These are phyloP conservation scores for Neofelis nebulosa DNA, from an alignment of 2,113 vertebrate species.

Conservation along the genomic window DNA sequence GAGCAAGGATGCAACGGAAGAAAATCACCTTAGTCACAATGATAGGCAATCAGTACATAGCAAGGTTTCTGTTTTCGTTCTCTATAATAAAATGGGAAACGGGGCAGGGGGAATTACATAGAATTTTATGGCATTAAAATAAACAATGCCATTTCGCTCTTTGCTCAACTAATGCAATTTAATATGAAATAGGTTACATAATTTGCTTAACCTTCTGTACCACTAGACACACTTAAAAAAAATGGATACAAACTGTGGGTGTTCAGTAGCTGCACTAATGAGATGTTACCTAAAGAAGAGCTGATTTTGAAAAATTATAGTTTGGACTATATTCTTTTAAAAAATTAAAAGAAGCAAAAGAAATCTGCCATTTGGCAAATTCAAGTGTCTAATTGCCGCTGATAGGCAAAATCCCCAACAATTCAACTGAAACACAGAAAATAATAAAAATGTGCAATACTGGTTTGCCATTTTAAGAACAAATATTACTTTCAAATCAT, in stretches of 20 bases:
- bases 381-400: background rate
- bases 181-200: background rate
- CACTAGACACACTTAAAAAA: background rate
- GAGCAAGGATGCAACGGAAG: background rate
- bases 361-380: constrained; percentile 19
- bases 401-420: constrained; percentile 18
- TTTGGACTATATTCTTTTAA: background rate
- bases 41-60: background rate
- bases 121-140: background rate
- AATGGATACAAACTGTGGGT: background rate
- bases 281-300: background rate
- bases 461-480: constrained; percentile 57
- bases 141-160: background rate
- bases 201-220: background rate
- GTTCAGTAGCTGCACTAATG: background rate
- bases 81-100: background rate
- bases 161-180: background rate
- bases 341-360: constrained; percentile 31
- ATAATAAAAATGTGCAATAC: background rate
- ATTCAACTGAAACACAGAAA: constrained; percentile 44
- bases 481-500: constrained; percentile 62
- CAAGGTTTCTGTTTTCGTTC: background rate
- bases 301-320: background rate
- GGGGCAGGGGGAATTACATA: background rate
- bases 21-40: background rate